A percentile compares a stretch with the other conserved stretches of the same genome.
These are phyloP conservation scores for Selene dorsalis DNA, from an alignment of 2,797 vertebrate species.

Conservation along the genomic window DNA sequence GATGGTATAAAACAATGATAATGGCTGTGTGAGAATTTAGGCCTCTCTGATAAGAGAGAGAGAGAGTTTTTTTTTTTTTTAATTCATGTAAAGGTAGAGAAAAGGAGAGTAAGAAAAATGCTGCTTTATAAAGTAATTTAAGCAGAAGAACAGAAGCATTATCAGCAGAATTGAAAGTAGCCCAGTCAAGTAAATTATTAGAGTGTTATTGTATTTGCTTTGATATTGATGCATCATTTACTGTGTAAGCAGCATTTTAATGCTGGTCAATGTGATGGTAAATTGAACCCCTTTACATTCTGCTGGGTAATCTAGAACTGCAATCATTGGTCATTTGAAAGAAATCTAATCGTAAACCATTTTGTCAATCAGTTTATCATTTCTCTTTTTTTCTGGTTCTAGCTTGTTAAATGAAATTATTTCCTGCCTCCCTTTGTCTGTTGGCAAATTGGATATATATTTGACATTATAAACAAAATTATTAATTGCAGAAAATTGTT, in stretches of 20 bases:
- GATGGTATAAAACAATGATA: neutral
- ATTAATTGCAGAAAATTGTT: too few relatives aligned
- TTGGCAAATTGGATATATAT: too few relatives aligned
- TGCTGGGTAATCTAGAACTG: neutral
- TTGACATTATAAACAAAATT: too few relatives aligned
- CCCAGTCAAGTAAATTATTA: neutral
- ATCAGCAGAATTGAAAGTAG: neutral
- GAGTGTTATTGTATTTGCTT: neutral
- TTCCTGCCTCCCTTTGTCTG: too few relatives aligned
- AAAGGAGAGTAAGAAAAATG: neutral
- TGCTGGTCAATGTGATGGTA: neutral
- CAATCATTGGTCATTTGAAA: neutral
- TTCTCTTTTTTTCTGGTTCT: neutral
- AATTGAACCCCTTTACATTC: neutral
- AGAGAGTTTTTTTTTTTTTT: constrained; percentile 7
- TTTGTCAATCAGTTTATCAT: neutral
- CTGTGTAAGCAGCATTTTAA: neutral
- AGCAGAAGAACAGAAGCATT: neutral
- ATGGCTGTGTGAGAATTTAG: neutral
- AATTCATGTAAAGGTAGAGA: neutral
- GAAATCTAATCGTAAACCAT: neutral
- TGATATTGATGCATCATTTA: neutral
- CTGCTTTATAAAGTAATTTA: neutral
- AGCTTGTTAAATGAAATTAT: neutral
- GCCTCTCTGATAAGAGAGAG: neutral